A percentile compares a stretch with the other conserved stretches of the same genome.
phyloP scores from a whole-genome alignment of 2,113 vertebrate genomes.

The Pycnonotus jocosus region DNA sequence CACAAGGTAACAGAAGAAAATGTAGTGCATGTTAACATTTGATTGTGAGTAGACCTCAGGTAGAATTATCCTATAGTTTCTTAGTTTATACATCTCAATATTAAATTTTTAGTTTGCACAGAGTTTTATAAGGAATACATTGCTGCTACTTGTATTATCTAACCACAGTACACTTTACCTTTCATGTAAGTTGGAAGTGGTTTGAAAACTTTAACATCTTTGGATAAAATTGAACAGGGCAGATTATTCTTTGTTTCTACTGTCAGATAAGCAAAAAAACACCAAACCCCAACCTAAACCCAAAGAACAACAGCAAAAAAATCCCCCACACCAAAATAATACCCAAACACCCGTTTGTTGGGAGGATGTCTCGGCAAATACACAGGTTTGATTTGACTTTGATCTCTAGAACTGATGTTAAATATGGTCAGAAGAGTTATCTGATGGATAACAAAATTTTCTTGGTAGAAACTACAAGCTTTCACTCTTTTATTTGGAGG shows the following conservation, averaged over 20 bases:
- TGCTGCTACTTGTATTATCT: neutral
- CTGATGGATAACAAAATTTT: neutral
- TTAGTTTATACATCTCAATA: neutral
- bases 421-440: neutral
- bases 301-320: neutral
- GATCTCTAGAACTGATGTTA: neutral
- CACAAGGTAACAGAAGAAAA: no score
- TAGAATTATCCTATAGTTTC: neutral
- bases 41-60: neutral
- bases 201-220: neutral
- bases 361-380: neutral
- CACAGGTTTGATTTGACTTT: neutral
- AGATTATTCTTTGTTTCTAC: neutral
- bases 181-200: neutral
- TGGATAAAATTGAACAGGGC: neutral
- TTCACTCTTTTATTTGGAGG: neutral
- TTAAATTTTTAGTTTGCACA: neutral
- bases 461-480: neutral
- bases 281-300: neutral
- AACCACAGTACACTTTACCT: neutral
- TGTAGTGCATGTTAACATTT: neutral
- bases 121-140: neutral
- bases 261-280: neutral
- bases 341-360: rapidly evolving
- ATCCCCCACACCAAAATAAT: neutral